phyloP scores from a whole-genome alignment of 2,888 invertebrate genomes.

The Lymantria dispar region DNA sequence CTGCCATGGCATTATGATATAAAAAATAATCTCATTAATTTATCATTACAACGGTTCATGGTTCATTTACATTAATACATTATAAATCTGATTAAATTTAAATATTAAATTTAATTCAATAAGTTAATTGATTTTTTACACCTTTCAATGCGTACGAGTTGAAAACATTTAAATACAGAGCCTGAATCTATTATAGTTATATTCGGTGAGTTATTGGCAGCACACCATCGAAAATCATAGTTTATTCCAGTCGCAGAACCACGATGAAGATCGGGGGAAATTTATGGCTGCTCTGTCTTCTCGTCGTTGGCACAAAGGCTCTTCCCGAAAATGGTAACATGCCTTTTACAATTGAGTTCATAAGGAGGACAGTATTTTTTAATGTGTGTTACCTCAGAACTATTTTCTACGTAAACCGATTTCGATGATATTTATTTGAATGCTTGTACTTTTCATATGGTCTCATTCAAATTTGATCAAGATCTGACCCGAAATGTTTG shows the following conservation, averaged over 20 bases:
- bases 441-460: too few species aligned
- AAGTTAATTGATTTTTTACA: conserved; percentile 58
- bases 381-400: too few species aligned
- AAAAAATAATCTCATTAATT: conserved; percentile 27
- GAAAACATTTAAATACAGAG: conserved; percentile 50
- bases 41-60: conserved; percentile 34
- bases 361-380: too few species aligned
- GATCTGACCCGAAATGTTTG: too few species aligned
- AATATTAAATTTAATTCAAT: conserved; percentile 51
- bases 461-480: too few species aligned
- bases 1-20: not conserved
- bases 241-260: conserved; percentile 20
- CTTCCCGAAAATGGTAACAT: conserved; percentile 35
- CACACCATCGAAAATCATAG: conserved; percentile 46
- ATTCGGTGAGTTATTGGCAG: conserved; percentile 54
- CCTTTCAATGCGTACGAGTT: conserved; percentile 52
- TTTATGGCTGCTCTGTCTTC: conserved; percentile 35
- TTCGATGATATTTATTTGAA: too few species aligned
- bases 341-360: too few species aligned
- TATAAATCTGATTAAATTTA: conserved; percentile 44
- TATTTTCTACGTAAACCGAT: too few species aligned
- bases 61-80: conserved; percentile 43
- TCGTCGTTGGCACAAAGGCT: conserved; percentile 26
- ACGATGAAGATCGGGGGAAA: conserved; percentile 38
- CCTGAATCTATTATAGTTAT: conserved; percentile 26